Conservation (phyloP, 2,888 invertebrate genomes). For the Chironomus tentans region DNA sequence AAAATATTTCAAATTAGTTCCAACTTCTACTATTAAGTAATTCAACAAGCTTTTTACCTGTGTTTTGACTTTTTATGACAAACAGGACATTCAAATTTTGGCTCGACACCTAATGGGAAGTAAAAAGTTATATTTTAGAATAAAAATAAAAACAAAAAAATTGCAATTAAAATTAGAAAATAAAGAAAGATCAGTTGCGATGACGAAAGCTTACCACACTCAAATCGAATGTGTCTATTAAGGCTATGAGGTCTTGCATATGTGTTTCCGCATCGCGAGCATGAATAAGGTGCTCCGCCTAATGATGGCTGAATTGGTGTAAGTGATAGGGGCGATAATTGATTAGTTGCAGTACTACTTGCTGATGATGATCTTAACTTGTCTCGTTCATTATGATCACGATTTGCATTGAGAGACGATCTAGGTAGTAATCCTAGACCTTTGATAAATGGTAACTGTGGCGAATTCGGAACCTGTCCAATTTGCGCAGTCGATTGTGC, state of each 20-base stretch:
- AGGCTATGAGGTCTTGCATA: conserved; percentile 49
- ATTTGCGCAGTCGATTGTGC: conserved; percentile 3
- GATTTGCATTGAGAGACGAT: conserved; percentile 18
- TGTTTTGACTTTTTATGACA: conserved; percentile 51
- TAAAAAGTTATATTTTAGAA: background rate
- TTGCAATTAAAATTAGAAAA: too few relatives aligned
- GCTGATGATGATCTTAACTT: conserved; percentile 26
- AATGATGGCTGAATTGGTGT: conserved; percentile 27
- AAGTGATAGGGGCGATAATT: conserved; percentile 11
- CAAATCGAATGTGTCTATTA: conserved; percentile 50
- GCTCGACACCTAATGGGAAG: conserved; percentile 39
- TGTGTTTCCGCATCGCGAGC: conserved; percentile 49
- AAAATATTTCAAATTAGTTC: background rate
- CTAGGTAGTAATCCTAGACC: conserved; percentile 20
- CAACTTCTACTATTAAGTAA: background rate
- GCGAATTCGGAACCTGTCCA: conserved; percentile 7
- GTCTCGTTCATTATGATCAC: conserved; percentile 28
- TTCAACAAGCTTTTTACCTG: conserved; percentile 29
- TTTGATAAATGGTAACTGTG: conserved; percentile 24
- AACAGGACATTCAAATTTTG: conserved; percentile 52
- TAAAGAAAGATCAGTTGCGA: conserved; percentile 29
- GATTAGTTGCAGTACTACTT: background rate
- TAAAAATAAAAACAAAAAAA: background rate
- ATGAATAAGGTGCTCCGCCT: conserved; percentile 42
- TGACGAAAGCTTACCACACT: conserved; percentile 42